A percentile compares a stretch with the other conserved stretches of the same genome.
Conservation (phyloP, 2,113 vertebrate genomes). For the Carassius gibelio region DNA sequence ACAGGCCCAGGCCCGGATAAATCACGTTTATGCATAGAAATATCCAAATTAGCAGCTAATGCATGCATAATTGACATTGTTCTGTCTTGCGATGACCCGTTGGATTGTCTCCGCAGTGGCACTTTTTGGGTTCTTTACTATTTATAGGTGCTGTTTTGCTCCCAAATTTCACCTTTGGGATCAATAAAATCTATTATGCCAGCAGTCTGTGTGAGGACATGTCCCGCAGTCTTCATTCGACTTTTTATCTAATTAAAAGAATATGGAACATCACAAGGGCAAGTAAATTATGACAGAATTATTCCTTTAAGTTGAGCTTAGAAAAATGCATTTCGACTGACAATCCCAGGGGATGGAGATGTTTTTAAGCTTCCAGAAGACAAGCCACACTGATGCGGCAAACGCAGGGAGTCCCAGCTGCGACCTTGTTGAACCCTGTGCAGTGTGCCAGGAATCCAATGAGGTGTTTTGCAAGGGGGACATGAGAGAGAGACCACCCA, state of each 20-base stretch:
- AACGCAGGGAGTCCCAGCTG: not conserved
- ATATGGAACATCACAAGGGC: not conserved
- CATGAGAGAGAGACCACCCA: not conserved
- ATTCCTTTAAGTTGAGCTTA: constrained; percentile 74
- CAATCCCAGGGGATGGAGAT: constrained; percentile 19
- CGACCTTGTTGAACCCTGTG: not conserved
- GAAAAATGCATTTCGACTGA: constrained; percentile 69
- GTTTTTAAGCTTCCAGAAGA: constrained; percentile 7
- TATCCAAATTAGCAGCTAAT: constrained; percentile 26
- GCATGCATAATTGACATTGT: constrained; percentile 30
- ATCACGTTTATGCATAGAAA: constrained; percentile 28
- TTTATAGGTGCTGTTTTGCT: constrained; percentile 7
- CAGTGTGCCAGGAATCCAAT: constrained; percentile 17
- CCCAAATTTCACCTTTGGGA: constrained; percentile 16
- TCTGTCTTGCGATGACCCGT: not conserved
- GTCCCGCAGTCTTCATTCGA: not conserved
- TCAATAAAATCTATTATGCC: not conserved
- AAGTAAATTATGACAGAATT: constrained; percentile 36
- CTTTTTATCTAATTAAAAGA: constrained; percentile 25
- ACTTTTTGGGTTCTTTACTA: not conserved
- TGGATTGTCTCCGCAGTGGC: not conserved
- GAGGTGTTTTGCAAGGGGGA: not conserved
- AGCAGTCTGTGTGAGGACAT: constrained; percentile 9
- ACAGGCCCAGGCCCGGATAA: constrained; percentile 15
- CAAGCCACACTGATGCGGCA: not conserved